Conservation (phyloP, 2,888 invertebrate species). For the Drosophila acutilabella region DNA sequence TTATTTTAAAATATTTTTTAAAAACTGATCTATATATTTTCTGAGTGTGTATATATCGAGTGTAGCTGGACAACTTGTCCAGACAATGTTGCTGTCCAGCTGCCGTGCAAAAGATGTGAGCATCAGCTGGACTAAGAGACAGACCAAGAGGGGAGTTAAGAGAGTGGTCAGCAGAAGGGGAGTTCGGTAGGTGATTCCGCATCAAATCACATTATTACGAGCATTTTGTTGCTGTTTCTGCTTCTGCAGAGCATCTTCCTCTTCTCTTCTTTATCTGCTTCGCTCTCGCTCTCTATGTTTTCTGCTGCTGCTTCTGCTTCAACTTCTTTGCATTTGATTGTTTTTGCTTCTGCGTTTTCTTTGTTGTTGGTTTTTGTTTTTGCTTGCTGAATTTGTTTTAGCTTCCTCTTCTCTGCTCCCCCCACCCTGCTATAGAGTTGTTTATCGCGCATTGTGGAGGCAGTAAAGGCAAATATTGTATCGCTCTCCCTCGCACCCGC, state of each 20-base stretch:
- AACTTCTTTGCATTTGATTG: conserved; percentile 59
- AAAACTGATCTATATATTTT: background rate
- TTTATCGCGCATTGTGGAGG: conserved; percentile 61
- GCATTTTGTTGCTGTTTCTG: conserved; percentile 44
- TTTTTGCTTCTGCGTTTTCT: conserved; percentile 53
- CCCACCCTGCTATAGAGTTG: conserved; percentile 33
- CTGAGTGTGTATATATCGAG: conserved; percentile 16
- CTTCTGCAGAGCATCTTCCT: conserved; percentile 39
- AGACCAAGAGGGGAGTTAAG: background rate
- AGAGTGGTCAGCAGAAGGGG: background rate
- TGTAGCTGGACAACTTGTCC: conserved; percentile 44
- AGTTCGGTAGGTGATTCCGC: conserved; percentile 36
- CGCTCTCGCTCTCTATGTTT: background rate
- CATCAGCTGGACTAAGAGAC: background rate
- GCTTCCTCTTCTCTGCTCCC: conserved; percentile 14
- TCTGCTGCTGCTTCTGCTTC: background rate
- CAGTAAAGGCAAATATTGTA: conserved; percentile 71
- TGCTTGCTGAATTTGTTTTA: conserved; percentile 57
- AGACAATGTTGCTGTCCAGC: conserved; percentile 72
- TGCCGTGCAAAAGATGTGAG: conserved; percentile 44
- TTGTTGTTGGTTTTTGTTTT: conserved; percentile 43
- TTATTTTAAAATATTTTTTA: background rate
- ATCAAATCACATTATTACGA: conserved; percentile 77
- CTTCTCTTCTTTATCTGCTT: conserved; percentile 8
- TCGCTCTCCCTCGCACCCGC: conserved; percentile 26